These are phyloP conservation scores for Galleria mellonella DNA, from an alignment of 1,140 invertebrate species.

Conservation along the genomic window DNA sequence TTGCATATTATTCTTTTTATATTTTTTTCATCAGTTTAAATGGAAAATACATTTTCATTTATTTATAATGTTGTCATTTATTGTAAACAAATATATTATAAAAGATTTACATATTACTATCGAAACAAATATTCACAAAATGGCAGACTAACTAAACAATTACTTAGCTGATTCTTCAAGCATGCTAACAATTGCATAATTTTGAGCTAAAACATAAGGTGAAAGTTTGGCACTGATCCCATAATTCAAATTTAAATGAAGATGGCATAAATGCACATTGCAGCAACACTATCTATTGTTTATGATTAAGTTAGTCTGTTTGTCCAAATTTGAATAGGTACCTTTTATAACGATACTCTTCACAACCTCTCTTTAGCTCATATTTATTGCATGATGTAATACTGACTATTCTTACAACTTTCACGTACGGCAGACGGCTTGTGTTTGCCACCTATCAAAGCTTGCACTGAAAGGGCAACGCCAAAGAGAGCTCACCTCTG, in stretches of 20 bases:
- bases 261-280: slow-evolving; percentile 71
- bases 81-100: slow-evolving; percentile 75
- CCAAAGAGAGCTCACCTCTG: slow-evolving; percentile 64
- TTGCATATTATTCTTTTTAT: slow-evolving; percentile 74
- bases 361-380: slow-evolving; percentile 66
- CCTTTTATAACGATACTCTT: slow-evolving; percentile 71
- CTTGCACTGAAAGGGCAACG: slow-evolving; percentile 33
- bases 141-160: slow-evolving; percentile 74
- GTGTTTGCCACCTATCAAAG: slow-evolving; percentile 9
- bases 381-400: slow-evolving; percentile 48
- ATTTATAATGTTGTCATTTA: slow-evolving; percentile 73
- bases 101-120: slow-evolving; percentile 75
- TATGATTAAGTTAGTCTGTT: slow-evolving; percentile 62
- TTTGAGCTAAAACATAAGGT: slow-evolving; percentile 72
- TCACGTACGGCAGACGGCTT: slow-evolving; percentile 13
- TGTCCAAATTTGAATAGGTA: slow-evolving; percentile 68
- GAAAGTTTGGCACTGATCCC: slow-evolving; percentile 73
- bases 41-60: slow-evolving; percentile 74
- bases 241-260: slow-evolving; percentile 64
- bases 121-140: slow-evolving; percentile 75
- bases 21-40: slow-evolving; percentile 74
- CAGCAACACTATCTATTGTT: slow-evolving; percentile 56
- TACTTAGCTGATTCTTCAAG: slow-evolving; percentile 67
- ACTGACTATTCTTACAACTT: slow-evolving; percentile 32
- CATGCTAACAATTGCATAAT: slow-evolving; percentile 71